Conservation (phyloP, 2,888 invertebrate species). For the Nephrocerus scutellatus region DNA sequence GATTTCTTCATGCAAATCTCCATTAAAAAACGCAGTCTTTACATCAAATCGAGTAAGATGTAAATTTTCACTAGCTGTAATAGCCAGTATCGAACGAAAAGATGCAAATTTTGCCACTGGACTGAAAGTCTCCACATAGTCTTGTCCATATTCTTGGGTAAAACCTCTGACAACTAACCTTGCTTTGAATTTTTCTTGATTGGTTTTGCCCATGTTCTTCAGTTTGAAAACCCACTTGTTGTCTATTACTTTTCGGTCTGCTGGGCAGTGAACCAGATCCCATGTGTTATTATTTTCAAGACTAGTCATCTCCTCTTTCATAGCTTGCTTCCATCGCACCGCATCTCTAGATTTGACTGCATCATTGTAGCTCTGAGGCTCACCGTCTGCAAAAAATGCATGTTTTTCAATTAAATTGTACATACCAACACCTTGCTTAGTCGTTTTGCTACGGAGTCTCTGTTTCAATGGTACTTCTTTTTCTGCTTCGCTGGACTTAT, state of each 20-base stretch:
- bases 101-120: constrained; percentile 30
- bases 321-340: constrained; percentile 22
- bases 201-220: constrained; percentile 11
- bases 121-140: constrained; percentile 26
- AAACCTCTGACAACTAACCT: constrained; percentile 22
- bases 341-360: constrained; percentile 16
- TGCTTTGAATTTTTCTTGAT: constrained; percentile 16
- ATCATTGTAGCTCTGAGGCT: constrained; percentile 19
- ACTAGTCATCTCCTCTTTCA: constrained; percentile 21
- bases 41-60: constrained; percentile 22
- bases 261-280: constrained; percentile 15
- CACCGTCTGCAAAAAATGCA: constrained; percentile 15
- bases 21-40: constrained; percentile 23
- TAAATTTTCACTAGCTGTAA: constrained; percentile 19
- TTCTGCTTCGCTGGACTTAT: no score
- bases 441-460: no score
- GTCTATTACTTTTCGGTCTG: constrained; percentile 15
- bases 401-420: no score
- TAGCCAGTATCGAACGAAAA: constrained; percentile 22
- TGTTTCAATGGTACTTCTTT: no score
- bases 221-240: constrained; percentile 22
- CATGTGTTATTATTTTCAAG: constrained; percentile 20
- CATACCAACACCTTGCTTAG: no score
- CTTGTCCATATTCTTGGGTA: constrained; percentile 22
- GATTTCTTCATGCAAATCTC: constrained; percentile 17